Conservation (phyloP, 2,888 invertebrate species). For the Agrotis segetum region DNA sequence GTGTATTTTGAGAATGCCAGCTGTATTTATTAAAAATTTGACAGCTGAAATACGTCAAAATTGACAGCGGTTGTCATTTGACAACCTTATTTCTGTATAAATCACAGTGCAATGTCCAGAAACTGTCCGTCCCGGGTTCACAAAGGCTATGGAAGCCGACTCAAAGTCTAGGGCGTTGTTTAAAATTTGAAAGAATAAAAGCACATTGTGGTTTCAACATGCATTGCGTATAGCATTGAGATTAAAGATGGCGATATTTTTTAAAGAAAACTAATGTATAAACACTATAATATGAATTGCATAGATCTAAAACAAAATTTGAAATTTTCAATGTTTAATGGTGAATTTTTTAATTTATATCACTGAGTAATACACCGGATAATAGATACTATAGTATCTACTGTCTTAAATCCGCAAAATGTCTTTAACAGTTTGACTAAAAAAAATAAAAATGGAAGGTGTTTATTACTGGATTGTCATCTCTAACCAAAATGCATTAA, state of each 20-base stretch:
- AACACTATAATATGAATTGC: not conserved
- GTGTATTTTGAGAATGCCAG: too few relatives aligned
- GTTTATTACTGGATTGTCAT: constrained; percentile 23
- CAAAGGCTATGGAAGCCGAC: too few relatives aligned
- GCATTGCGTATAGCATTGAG: constrained; percentile 13
- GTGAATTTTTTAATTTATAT: not conserved
- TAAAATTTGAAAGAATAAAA: not conserved
- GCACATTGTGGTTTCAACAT: constrained; percentile 35
- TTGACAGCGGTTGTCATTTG: too few relatives aligned
- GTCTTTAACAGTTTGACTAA: too few relatives aligned
- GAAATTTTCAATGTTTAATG: not conserved
- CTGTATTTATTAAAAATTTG: too few relatives aligned
- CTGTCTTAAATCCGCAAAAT: too few relatives aligned
- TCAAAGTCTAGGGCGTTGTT: not conserved
- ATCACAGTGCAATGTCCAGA: too few relatives aligned
- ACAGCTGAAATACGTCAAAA: too few relatives aligned
- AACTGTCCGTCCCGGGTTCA: too few relatives aligned
- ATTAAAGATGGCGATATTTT: constrained; percentile 24
- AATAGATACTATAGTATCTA: too few relatives aligned
- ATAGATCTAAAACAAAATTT: not conserved
- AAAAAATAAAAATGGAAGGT: too few relatives aligned
- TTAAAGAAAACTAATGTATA: not conserved
- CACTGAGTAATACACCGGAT: not conserved
- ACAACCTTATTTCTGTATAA: too few relatives aligned
- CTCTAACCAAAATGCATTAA: constrained; percentile 38